phyloP scores from a whole-genome alignment of 1,140 invertebrate genomes.

The Bombus vancouverensis region DNA sequence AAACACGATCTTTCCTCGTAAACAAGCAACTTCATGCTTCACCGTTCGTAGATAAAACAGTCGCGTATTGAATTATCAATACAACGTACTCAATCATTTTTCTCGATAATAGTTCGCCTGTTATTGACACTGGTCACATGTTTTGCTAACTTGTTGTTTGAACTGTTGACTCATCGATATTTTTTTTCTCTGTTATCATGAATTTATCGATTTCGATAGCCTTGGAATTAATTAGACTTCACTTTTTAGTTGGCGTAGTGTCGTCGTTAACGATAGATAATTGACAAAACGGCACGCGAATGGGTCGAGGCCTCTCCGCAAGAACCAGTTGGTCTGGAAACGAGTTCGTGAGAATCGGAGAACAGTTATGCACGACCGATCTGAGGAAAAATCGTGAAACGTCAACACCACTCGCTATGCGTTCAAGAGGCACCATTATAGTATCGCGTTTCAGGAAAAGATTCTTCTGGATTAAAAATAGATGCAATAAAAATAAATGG shows the following conservation, averaged over 20 bases:
- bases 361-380: constrained; percentile 9
- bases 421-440: no score
- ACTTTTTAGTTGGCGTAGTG: background rate
- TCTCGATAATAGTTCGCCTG: background rate
- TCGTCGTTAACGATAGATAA: background rate
- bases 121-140: background rate
- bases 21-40: background rate
- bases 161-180: background rate
- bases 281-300: background rate
- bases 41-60: background rate
- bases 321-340: constrained; percentile 13
- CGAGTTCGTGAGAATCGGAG: background rate
- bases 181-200: no score
- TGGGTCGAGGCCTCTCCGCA: background rate
- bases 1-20: background rate
- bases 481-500: no score
- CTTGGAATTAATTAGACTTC: background rate
- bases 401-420: background rate
- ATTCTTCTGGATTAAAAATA: no score
- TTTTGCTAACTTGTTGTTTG: background rate
- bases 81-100: background rate
- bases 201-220: background rate
- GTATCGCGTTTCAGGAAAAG: no score
- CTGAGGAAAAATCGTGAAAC: background rate
- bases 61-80: background rate